Base-by-base conservation (phyloP, 2,888 invertebrate genomes). In the Clunio marinus region DNA sequence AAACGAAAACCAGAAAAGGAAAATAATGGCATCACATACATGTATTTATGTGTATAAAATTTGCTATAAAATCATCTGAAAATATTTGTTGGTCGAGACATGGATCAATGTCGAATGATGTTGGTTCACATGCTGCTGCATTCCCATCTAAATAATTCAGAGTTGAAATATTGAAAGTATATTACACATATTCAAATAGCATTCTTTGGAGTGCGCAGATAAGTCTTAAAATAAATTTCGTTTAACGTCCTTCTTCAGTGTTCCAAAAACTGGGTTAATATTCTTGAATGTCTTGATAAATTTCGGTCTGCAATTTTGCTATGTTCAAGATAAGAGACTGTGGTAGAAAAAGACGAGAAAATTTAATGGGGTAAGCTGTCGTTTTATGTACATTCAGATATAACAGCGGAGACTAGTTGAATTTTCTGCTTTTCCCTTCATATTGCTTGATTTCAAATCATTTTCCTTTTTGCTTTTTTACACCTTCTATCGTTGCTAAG, bases 151-250 rank as follows among this genome's bases (percentile, higher is more conserved):
- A 57, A 57, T 57, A 25, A 57, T 57, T 57, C 25, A 57, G 25
- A 27, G 25, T 27, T 57, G 27, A 57, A 27, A 27, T 57, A 57
- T 57, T 57, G 57, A 57, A 27, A 2, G 27, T 3, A 13, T 13
- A 57, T 57, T 57, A 57, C 57, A 57, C n/a, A n/a, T 2, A 57
- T 57, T 57, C 57, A 27, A 57, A 57, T 57, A 25, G 57, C 57
- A 57, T 57, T 27, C n/a, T n/a, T n/a, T 8, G 55, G 2, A 55
- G 55, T 22, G 10, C 27, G 25, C 27, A n/a, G 57, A 57, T 57
- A 57, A 27, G 57, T 57, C 27, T 27, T 27, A 27, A 57, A 57
- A 22, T 22, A 57, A 57, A 22, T 51, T 57, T 27, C 27, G 27
- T 22, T 57, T 27, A 57, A 57, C 25, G 57, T 57, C 57, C 27